Base-by-base conservation (phyloP, 2,113 vertebrate species). In the Oenanthe oenanthe region DNA sequence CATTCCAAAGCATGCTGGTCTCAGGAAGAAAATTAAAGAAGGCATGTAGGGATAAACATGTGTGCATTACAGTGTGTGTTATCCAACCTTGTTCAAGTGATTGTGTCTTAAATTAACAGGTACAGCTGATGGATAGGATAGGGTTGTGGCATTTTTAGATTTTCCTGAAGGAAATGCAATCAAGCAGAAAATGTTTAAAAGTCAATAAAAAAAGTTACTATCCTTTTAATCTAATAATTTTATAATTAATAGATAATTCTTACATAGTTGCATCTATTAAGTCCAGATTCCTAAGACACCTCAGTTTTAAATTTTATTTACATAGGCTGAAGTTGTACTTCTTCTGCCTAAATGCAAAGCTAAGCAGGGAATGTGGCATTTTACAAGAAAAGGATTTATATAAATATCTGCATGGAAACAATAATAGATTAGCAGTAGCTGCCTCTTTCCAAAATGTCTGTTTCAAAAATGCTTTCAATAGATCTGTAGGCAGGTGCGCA, bases 331-430 rank as follows among this genome's bases (percentile, higher is more conserved):
- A 88, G 42, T 45, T 83, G n/a, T 73, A 40, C 28, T 76, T 3
- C 54, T 80, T 87, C 65, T 95, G 51, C 57, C 34, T 58, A 40
- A 89, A 60, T 67, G 51, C 48, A 84, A 81, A 94, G 26, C 26
- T 67, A 76, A 91, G 72, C 71, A 53, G 77, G 2, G 16, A 67
- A 68, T 16, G 36, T 81, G 72, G 36, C 28, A 63, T 92, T 94
- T 94, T 74, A 51, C 28, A 77, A 83, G 79, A 73, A 32, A 32
- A 73, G 10, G 24, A 67, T 95, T 92, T 86, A 67, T 88, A 86
- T 96, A 92, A 94, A 93, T 88, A 92, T 93, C 85, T 88, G 68
- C 82, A 74, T 56, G 72, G 90, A 96, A 96, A 95, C 85, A 94
- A 80, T 92, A 94, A 95, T 63, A 95, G 85, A 90, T 93, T 62